phyloP scores from a whole-genome alignment of 2,888 invertebrate genomes.

The Piscicola geometra region DNA sequence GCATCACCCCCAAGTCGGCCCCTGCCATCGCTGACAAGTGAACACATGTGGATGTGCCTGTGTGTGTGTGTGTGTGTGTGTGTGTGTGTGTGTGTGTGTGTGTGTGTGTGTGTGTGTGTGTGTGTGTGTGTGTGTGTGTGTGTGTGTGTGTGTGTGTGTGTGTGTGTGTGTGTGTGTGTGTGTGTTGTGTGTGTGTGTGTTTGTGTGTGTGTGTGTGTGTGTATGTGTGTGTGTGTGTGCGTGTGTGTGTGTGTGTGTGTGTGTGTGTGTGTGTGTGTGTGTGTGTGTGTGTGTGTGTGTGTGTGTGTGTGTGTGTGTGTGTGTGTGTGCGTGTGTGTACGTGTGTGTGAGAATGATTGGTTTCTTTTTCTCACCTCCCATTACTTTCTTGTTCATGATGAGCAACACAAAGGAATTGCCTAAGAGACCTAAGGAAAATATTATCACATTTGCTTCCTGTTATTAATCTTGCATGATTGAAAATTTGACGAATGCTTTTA shows the following conservation, averaged over 20 bases:
- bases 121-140: conserved; percentile 5
- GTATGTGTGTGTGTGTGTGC: not conserved
- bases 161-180: not conserved
- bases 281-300: too few species aligned
- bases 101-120: conserved; percentile 1
- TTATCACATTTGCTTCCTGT: too few species aligned
- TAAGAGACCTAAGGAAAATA: too few species aligned
- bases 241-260: conserved; percentile 10
- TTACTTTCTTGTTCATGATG: too few species aligned
- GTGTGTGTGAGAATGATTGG: too few species aligned
- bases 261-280: conserved; percentile 5
- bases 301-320: too few species aligned
- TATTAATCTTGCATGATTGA: too few species aligned
- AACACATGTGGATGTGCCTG: conserved; percentile 43
- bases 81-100: conserved; percentile 5
- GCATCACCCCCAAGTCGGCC: conserved; percentile 42
- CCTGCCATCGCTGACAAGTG: conserved; percentile 44
- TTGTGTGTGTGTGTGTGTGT: not conserved
- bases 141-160: not conserved
- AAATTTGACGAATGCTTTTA: too few species aligned
- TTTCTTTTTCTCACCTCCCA: too few species aligned
- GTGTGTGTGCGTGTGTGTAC: too few species aligned
- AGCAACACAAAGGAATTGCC: too few species aligned
- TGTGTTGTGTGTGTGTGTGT: too few species aligned
- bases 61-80: not conserved